Base-by-base conservation (phyloP, 2,888 invertebrate species). In the Melieria picta region DNA sequence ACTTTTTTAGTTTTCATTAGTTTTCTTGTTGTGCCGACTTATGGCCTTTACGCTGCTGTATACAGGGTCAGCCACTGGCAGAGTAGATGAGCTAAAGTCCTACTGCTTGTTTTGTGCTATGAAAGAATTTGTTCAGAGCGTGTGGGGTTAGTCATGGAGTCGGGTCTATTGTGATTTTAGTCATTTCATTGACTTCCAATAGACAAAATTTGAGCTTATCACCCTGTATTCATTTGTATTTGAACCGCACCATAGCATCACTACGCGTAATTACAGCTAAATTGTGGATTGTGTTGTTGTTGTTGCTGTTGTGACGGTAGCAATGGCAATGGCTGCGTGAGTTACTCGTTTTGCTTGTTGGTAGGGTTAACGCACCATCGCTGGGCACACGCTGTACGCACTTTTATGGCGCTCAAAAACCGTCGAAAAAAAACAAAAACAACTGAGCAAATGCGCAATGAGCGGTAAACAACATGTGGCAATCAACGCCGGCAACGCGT, bases 351-450 rank as follows among this genome's bases (percentile, higher is more conserved):
- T 46, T 48, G 55, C 10, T 42, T 50, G 10, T 48, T 47, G 43
- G 48, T 45, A 72, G 68, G 72, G 72, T 72, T 72, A 72, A 68
- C 55, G 72, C 64, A 72, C 72, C 64, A 55, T 52, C 70, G 48
- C 48, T 52, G 67, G 63, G 66, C 67, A 57, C 47, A 71, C 56
- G 71, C 46, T 50, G 65, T 57, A 58, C 52, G 45, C 67, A 67
- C 46, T 30, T 30, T 30, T 52, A 45, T 13, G 50, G 45, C n/a
- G 52, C 64, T 52, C 64, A 52, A 52, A 43, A 43, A 11, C 67
- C 1, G 13, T 43, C 50, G 30, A 10, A 57, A 3, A 55, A 5
- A 9, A 9, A 55, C n/a, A 55, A 55, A 55, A 9, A 9, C 11
- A 55, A 55, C n/a, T 13, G 42, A 30, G 7, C 57, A 57, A 56